Evolutionary conservation across 2,888 invertebrate genomes (phyloP).

Genomic region (Empis stercorea): DNA sequence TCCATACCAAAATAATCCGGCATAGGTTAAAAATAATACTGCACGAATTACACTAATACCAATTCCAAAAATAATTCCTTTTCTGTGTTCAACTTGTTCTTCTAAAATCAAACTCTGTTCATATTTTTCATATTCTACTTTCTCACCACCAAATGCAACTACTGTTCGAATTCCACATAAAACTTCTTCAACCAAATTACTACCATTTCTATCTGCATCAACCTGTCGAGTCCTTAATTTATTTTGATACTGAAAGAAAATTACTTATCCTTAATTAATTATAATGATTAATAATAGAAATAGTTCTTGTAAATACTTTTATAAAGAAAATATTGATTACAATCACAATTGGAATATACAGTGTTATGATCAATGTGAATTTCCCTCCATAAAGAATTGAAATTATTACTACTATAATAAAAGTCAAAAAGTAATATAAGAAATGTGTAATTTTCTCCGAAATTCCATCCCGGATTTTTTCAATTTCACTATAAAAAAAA

Average conservation of each 20-base stretch:
- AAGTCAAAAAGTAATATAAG: slow-evolving; percentile 40
- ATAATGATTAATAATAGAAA: not conserved
- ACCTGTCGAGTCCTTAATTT: slow-evolving; percentile 51
- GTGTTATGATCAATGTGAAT: slow-evolving; percentile 65
- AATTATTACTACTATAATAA: slow-evolving; percentile 48
- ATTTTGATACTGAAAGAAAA: slow-evolving; percentile 45
- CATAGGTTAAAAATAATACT: slow-evolving; percentile 60
- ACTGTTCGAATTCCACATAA: slow-evolving; percentile 61
- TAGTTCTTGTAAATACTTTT: slow-evolving; percentile 42
- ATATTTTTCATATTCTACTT: slow-evolving; percentile 55
- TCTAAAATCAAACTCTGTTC: slow-evolving; percentile 46
- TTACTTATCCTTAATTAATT: too few species aligned
- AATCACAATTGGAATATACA: slow-evolving; percentile 65
- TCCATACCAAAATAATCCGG: slow-evolving; percentile 72
- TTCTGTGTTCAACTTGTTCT: slow-evolving; percentile 46
- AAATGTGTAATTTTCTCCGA: slow-evolving; percentile 73
- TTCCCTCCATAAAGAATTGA: slow-evolving; percentile 78
- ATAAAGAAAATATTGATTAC: slow-evolving; percentile 61
- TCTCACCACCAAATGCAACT: slow-evolving; percentile 64
- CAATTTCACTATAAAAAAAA: slow-evolving; percentile 47
- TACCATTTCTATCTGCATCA: slow-evolving; percentile 62
- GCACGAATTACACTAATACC: slow-evolving; percentile 62
- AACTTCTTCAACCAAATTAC: slow-evolving; percentile 64
- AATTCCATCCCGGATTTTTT: slow-evolving; percentile 71
- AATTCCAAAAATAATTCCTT: slow-evolving; percentile 54